Evolutionary conservation across 1,140 invertebrate genomes (phyloP), one percentile per base, ranked within the genome.

Genomic region (Ylistrum balloti): DNA sequence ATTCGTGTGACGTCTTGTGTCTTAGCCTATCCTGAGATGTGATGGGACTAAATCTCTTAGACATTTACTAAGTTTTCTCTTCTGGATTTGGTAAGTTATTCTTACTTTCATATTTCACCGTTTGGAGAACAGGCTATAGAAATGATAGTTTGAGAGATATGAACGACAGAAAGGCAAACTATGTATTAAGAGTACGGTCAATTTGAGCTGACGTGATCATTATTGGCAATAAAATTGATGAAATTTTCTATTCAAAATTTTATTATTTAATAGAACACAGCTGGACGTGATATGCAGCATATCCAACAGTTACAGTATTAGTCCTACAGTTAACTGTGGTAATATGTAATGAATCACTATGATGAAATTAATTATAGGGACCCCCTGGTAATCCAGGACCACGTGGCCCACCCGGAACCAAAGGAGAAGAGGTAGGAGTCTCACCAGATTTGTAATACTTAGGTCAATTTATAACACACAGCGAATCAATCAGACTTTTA

Each of bases 11-110:
- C n/a, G 56, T 74, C 56, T 74, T 74, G 56, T 74, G 56, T 74
- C 56, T 74, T 74, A 74, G 56, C 56, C 56, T 74, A 74, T 74
- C 56, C 56, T 11, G n/a, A 74, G 56, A 74, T 74, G 56, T 74
- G 56, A 11, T 74, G 56, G 56, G 56, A 74, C 56, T 74, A 74
- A 74, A 74, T 74, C 22, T 74, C 56, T 74, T 74, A 56, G 45
- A 17, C 45, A 56, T 74, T 28, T 74, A 74, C 56, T 74, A 74
- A 74, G 56, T 74, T 74, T 74, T 28, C 56, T 74, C 56, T 74
- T 56, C 45, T 56, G 45, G 22, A n/a, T 28, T 5, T 74, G 56
- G 56, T 74, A 74, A 74, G 56, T 74, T n/a, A 0, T 74, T 74
- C 56, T 74, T 74, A 56, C 17, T 56, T n/a, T 28, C 15, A 48